Conservation (phyloP, 2,113 vertebrate species). For the Gobiocypris rarus region DNA sequence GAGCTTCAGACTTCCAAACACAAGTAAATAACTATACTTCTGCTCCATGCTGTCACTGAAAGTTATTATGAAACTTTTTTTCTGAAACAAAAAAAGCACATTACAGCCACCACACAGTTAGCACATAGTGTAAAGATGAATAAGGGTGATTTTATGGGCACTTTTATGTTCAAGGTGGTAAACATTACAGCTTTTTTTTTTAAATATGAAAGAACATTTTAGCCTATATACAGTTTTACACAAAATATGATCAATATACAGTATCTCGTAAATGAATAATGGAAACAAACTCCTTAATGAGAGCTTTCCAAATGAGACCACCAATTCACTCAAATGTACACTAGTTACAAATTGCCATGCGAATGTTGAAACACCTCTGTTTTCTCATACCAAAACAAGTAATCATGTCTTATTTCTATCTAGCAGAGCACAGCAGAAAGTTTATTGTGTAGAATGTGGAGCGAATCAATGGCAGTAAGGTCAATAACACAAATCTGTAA, state of each 20-base stretch:
- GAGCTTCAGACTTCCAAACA: neutral
- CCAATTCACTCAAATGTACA: neutral
- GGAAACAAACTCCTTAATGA: neutral
- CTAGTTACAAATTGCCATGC: neutral
- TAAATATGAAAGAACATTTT: neutral
- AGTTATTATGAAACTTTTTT: neutral
- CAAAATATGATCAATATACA: no score
- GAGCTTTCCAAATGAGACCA: neutral
- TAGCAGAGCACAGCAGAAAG: neutral
- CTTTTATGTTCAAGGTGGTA: neutral
- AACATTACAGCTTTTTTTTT: no score
- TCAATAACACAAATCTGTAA: neutral
- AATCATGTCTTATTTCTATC: neutral
- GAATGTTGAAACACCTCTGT: neutral
- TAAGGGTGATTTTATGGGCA: neutral
- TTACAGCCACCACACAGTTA: neutral
- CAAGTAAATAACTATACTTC: neutral
- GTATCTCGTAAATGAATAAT: neutral
- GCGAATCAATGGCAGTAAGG: neutral
- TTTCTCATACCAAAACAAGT: neutral
- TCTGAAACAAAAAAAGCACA: no score
- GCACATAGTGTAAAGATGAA: neutral
- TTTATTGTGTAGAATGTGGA: neutral
- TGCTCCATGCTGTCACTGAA: constrained; percentile 9
- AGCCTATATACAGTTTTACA: neutral